Evolutionary conservation across 2,797 vertebrate genomes (phyloP), one percentile per base, ranked within the genome.

Genomic region (Pempheris klunzingeri): DNA sequence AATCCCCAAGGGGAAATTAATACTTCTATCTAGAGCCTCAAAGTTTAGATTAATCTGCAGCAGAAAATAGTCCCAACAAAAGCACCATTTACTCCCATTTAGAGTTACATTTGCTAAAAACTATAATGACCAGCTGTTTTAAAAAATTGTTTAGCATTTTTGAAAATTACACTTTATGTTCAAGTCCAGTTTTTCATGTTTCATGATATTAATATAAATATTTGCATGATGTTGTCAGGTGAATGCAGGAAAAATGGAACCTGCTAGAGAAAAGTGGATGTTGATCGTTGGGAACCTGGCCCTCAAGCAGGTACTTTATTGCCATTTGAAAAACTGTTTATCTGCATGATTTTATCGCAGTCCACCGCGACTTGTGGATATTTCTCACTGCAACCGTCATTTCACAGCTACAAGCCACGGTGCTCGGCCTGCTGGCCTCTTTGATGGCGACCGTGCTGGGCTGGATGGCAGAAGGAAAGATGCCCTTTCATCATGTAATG

Each of bases 261-360:
- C 95, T 53, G 88, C 95, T 60, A 95, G 93, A 82, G 98, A 98
- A 86, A 98, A 95, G 78, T 97, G 97, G 97, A 96, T 96, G 85
- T 82, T 99, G 69, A 97, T 98, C 58, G 90, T 96, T 85, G 97
- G 97, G 63, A 99, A 99, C 87, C 91, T 99, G 88, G 96, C 96
- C 7, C 96, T 99, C 69, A 99, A 99, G 77, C 98, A 99, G 96
- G 98, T 98, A 90, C 83, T 59, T 50, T 13, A 22, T 61, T 72
- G 62, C 41, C 2, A n/a, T 49, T 60, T 20, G 7, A 53, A 0
- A 50, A 32, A 47, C n/a, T n/a, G n/a, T n/a, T n/a, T n/a, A n/a
- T n/a, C n/a, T 41, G 14, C 3, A n/a, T 6, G 4, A n/a, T 18
- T 22, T 0, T 3, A 3, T 20, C 53, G 5, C 3, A 30, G 5